Conservation (phyloP, 2,888 invertebrate species). For the Rhaphigaster nebulosa region DNA sequence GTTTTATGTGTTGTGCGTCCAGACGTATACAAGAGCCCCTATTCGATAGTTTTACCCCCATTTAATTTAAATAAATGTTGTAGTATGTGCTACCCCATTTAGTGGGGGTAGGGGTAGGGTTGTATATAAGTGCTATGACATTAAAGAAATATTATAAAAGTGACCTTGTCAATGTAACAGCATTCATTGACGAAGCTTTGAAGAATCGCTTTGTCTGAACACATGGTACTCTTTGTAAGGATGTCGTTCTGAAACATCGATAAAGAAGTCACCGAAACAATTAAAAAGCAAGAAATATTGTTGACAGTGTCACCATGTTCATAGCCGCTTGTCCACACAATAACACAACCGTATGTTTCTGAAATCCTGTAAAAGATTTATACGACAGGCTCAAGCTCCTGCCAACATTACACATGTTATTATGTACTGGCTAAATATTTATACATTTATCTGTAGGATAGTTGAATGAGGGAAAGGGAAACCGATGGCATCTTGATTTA, state of each 20-base stretch:
- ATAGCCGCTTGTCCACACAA: conserved; percentile 21
- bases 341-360: neutral
- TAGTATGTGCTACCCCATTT: too few relatives aligned
- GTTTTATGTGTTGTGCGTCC: too few relatives aligned
- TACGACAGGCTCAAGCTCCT: conserved; percentile 32
- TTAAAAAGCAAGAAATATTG: conserved; percentile 27
- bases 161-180: neutral
- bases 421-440: conserved; percentile 51
- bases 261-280: conserved; percentile 4
- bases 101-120: too few relatives aligned
- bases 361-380: conserved; percentile 22
- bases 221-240: neutral
- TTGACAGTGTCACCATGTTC: neutral
- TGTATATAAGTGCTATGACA: too few relatives aligned
- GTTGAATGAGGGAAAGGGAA: conserved; percentile 56
- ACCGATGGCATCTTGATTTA: conserved; percentile 59
- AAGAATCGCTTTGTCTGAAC: neutral
- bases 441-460: conserved; percentile 47
- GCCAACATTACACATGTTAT: conserved; percentile 49
- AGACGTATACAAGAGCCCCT: too few relatives aligned
- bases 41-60: too few relatives aligned
- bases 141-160: neutral
- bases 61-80: too few relatives aligned
- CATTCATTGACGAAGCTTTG: neutral
- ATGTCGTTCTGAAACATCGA: neutral